These are phyloP conservation scores for Lepisosteus osseus DNA, from an alignment of 2,113 vertebrate genomes.

Conservation along the genomic window DNA sequence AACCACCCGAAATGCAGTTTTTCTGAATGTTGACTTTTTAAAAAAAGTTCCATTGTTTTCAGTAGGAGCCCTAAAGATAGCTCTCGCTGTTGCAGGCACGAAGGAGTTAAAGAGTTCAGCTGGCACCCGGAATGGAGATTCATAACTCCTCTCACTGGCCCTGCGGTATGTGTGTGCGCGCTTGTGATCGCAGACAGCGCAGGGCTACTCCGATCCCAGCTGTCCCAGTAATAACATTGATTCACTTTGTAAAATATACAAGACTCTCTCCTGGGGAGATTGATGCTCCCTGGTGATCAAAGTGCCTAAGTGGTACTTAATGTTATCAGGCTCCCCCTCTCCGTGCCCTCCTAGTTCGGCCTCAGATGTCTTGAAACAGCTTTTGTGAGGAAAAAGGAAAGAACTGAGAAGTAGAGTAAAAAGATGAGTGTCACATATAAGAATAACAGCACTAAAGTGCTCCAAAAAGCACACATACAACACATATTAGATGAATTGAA, in stretches of 20 bases:
- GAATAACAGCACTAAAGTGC: slow-evolving; percentile 61
- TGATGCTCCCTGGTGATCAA: slow-evolving; percentile 40
- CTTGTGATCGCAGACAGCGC: background rate
- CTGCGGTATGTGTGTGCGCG: too few relatives aligned
- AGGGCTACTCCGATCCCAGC: slow-evolving; percentile 2
- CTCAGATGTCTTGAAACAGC: slow-evolving; percentile 2
- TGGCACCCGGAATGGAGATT: too few relatives aligned
- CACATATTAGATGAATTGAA: background rate
- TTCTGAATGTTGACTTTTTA: too few relatives aligned
- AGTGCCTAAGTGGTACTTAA: slow-evolving; percentile 43
- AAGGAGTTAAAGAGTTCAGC: too few relatives aligned
- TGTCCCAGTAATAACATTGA: slow-evolving; percentile 33
- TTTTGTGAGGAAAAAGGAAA: background rate
- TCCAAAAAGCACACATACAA: slow-evolving; percentile 53
- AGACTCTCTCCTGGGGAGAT: slow-evolving; percentile 22
- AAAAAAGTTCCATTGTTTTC: too few relatives aligned
- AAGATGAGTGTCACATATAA: background rate
- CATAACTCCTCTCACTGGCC: too few relatives aligned
- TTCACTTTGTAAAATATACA: slow-evolving; percentile 37
- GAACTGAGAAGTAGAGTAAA: background rate
- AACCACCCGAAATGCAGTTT: too few relatives aligned
- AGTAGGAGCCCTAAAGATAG: too few relatives aligned
- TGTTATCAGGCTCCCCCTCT: slow-evolving; percentile 26
- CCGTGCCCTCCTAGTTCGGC: background rate
- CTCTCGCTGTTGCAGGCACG: too few relatives aligned